phyloP scores from a whole-genome alignment of 2,888 invertebrate species.

The Anthrax anthrax region DNA sequence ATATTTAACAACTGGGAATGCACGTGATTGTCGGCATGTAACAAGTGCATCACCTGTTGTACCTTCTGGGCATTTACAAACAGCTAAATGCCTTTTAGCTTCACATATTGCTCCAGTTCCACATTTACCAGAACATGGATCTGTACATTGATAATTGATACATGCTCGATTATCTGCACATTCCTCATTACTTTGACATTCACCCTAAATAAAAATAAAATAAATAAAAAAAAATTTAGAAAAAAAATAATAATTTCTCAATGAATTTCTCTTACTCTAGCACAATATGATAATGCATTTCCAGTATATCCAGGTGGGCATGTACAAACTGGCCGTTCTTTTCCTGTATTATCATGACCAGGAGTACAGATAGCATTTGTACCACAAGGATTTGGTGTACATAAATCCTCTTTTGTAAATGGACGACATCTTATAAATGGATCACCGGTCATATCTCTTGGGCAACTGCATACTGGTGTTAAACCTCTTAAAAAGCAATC shows the following conservation, averaged over 20 bases:
- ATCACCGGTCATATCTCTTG: conserved; percentile 75
- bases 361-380: conserved; percentile 50
- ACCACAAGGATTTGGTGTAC: conserved; percentile 79
- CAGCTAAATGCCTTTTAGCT: conserved; percentile 61
- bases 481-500: conserved; percentile 64
- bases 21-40: conserved; percentile 38
- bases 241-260: no score
- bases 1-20: conserved; percentile 31
- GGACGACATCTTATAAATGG: conserved; percentile 70
- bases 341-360: conserved; percentile 66
- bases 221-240: no score
- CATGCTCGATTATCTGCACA: conserved; percentile 63
- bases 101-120: conserved; percentile 62
- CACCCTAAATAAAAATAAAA: conserved; percentile 40
- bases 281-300: conserved; percentile 57
- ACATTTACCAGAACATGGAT: conserved; percentile 67
- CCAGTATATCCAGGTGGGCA: conserved; percentile 66
- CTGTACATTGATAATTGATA: conserved; percentile 56
- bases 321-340: conserved; percentile 74
- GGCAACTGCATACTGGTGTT: conserved; percentile 75
- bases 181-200: conserved; percentile 62
- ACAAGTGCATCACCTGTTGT: conserved; percentile 43
- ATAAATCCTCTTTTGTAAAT: conserved; percentile 69
- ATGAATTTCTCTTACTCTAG: conserved; percentile 33
- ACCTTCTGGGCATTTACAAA: conserved; percentile 66